Conservation (phyloP, 2,888 invertebrate genomes). For the Osmoderma eremita region DNA sequence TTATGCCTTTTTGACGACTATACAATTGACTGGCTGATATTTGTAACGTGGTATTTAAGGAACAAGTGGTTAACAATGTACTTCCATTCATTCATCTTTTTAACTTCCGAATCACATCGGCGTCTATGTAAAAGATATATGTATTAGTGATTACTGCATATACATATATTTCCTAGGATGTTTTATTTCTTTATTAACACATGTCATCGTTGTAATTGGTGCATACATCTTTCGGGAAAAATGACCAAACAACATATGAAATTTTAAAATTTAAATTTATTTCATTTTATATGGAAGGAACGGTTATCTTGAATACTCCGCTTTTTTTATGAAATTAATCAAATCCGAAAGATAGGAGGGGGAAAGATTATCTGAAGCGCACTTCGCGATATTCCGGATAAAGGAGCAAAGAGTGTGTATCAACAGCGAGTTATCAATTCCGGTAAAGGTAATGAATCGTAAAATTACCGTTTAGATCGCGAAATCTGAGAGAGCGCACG, state of each 20-base stretch:
- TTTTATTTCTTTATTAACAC: not conserved
- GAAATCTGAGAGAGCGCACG: slow-evolving; percentile 33
- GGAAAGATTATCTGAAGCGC: slow-evolving; percentile 23
- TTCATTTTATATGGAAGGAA: slow-evolving; percentile 2
- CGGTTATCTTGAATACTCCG: not conserved
- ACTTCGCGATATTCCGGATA: slow-evolving; percentile 32
- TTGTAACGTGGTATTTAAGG: slow-evolving; percentile 57
- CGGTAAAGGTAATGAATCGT: slow-evolving; percentile 63
- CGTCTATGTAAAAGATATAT: too few species aligned
- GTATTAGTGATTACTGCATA: not conserved
- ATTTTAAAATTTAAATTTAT: not conserved
- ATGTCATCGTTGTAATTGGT: not conserved
- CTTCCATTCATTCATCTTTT: slow-evolving; percentile 44
- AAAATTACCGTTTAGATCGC: slow-evolving; percentile 61
- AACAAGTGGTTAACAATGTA: slow-evolving; percentile 58
- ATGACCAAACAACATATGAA: not conserved
- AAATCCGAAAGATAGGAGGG: slow-evolving; percentile 5
- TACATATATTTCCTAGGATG: not conserved
- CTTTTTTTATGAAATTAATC: slow-evolving; percentile 24
- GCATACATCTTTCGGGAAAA: too few species aligned
- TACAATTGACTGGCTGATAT: slow-evolving; percentile 58
- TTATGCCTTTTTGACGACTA: slow-evolving; percentile 56
- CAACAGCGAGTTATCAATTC: slow-evolving; percentile 61
- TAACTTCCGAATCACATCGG: slow-evolving; percentile 5
- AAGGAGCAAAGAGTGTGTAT: slow-evolving; percentile 46